phyloP scores from a whole-genome alignment of 2,797 vertebrate genomes.

The Danio albolineatus region DNA sequence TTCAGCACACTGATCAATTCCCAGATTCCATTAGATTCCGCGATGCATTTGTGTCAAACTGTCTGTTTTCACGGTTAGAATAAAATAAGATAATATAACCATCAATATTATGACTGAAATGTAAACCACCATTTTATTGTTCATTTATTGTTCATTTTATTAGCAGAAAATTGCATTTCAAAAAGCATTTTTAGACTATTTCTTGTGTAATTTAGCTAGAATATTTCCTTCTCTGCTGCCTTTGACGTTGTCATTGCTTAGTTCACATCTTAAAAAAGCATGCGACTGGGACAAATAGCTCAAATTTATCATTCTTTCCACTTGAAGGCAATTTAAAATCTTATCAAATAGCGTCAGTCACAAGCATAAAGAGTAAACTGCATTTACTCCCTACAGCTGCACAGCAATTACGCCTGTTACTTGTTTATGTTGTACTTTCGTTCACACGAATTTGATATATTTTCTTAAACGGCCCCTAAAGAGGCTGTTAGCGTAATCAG shows the following conservation, averaged over 20 bases:
- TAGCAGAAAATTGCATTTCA: not conserved
- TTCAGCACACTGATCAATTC: not conserved
- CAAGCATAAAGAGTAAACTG: conserved; percentile 12
- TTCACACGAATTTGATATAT: conserved; percentile 35
- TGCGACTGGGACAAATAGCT: not conserved
- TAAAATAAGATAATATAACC: not conserved
- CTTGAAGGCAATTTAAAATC: conserved; percentile 43
- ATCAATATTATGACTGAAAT: not conserved
- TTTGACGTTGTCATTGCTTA: not conserved
- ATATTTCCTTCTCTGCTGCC: not conserved
- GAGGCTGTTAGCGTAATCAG: conserved; percentile 52
- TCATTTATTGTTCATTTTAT: too few relatives aligned
- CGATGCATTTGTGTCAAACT: not conserved
- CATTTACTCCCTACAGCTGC: conserved; percentile 37
- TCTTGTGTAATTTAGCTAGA: not conserved
- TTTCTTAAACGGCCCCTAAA: conserved; percentile 44
- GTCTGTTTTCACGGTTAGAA: not conserved
- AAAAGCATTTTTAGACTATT: not conserved
- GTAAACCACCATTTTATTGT: too few relatives aligned
- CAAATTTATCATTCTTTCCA: conserved; percentile 19
- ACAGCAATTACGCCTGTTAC: conserved; percentile 34
- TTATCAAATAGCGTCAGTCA: conserved; percentile 36
- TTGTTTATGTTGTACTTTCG: conserved; percentile 46
- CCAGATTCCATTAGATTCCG: not conserved
- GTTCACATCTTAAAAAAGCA: not conserved